Percentiles rank a stretch among this genome's conserved stretches.
These are phyloP conservation scores for Hippolais icterina DNA, from an alignment of 2,113 vertebrate genomes.

Conservation along the genomic window DNA sequence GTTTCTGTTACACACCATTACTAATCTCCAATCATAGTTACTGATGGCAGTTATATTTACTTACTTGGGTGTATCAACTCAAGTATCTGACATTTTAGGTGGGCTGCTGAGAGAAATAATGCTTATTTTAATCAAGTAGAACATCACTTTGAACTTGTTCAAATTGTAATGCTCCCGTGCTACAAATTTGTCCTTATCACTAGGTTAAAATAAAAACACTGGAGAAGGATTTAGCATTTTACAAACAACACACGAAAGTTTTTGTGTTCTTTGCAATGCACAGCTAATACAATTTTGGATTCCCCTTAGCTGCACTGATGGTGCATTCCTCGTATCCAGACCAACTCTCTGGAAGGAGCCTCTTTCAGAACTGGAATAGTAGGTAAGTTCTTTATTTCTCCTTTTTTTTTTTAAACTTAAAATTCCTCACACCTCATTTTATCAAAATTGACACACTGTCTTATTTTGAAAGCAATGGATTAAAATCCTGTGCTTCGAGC, in stretches of 20 bases:
- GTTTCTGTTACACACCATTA: neutral
- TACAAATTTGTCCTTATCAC: neutral
- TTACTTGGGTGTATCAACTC: neutral
- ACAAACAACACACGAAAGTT: neutral
- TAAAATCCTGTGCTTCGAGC: neutral
- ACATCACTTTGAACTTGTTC: neutral
- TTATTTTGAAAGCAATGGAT: neutral
- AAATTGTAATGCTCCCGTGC: neutral
- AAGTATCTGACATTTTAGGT: neutral
- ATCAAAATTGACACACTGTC: neutral
- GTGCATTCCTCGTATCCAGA: neutral
- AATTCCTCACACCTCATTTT: neutral
- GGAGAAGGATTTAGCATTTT: neutral
- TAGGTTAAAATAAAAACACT: neutral
- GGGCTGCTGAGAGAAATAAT: neutral
- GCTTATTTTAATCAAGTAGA: neutral
- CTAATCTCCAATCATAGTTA: neutral
- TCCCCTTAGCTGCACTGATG: neutral
- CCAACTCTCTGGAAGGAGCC: fast-evolving
- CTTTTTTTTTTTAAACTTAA: neutral
- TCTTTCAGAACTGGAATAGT: neutral
- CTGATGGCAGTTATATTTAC: neutral
- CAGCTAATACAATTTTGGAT: neutral
- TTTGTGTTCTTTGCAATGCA: neutral
- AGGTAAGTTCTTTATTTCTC: neutral